A percentile compares a stretch with the other conserved stretches of the same genome.
These are phyloP conservation scores for Neoarius graeffei DNA, from an alignment of 2,113 vertebrate species.

Conservation along the genomic window DNA sequence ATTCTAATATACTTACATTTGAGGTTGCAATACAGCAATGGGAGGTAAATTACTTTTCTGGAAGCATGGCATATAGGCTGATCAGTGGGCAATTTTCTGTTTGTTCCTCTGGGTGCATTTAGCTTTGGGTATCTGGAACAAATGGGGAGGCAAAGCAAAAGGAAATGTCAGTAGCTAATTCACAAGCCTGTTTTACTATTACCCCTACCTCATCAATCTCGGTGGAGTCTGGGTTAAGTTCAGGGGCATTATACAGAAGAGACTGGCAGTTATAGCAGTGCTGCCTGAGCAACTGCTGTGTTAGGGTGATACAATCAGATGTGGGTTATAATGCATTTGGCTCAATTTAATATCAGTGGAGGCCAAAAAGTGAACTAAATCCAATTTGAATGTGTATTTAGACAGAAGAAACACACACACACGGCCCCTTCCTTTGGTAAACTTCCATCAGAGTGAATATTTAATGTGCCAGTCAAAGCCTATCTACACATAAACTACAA, in stretches of 20 bases:
- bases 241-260: slow-evolving; percentile 12
- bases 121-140: background rate
- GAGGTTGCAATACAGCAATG: background rate
- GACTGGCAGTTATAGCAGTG: background rate
- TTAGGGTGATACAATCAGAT: slow-evolving; percentile 23
- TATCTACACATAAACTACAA: background rate
- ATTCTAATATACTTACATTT: background rate
- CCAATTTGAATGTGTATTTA: slow-evolving; percentile 16
- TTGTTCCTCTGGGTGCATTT: background rate
- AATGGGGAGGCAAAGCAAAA: slow-evolving; percentile 11
- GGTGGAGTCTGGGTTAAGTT: slow-evolving; percentile 10
- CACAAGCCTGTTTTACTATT: slow-evolving; percentile 30
- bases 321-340: slow-evolving; percentile 13
- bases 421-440: background rate
- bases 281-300: slow-evolving; percentile 8
- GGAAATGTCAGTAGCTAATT: slow-evolving; percentile 40
- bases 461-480: background rate
- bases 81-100: background rate
- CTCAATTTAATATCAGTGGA: background rate
- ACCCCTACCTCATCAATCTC: slow-evolving; percentile 35
- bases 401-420: background rate
- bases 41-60: background rate
- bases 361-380: slow-evolving; percentile 8
- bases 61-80: background rate
- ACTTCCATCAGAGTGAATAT: background rate